A percentile compares a stretch with the other conserved stretches of the same genome.
Conservation (phyloP, 2,113 vertebrate species). For the Rhabdomys dilectus region DNA sequence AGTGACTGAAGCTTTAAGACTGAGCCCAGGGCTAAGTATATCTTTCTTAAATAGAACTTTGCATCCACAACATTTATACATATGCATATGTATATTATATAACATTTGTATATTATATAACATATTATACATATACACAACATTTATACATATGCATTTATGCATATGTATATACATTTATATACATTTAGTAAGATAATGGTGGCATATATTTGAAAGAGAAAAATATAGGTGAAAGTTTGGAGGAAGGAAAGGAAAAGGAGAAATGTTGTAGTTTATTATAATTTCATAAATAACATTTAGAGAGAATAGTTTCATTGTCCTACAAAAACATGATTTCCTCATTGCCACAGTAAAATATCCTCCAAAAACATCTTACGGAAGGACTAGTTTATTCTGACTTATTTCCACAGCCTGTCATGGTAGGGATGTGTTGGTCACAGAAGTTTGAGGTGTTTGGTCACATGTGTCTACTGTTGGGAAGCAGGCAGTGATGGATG, state of each 20-base stretch:
- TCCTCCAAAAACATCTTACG: background rate
- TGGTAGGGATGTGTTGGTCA: too few relatives aligned
- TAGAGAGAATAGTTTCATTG: background rate
- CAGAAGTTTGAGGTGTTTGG: background rate
- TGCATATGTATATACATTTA: background rate
- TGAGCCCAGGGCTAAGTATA: background rate
- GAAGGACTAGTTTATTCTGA: background rate
- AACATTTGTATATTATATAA: too few relatives aligned
- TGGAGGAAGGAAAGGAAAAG: background rate
- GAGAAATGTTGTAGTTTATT: background rate
- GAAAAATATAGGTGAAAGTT: background rate
- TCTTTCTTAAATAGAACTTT: slow-evolving; percentile 1
- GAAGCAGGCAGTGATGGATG: background rate
- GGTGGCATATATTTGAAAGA: background rate
- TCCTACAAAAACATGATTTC: background rate
- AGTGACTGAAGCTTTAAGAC: background rate
- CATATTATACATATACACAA: too few relatives aligned
- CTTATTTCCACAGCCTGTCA: too few relatives aligned
- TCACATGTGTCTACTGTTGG: background rate
- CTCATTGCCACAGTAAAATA: background rate
- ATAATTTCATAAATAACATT: background rate
- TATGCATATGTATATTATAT: too few relatives aligned
- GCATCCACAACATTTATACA: background rate
- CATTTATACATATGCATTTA: too few relatives aligned
- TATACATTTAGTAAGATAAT: background rate